These are phyloP conservation scores for Labrus mixtus DNA, from an alignment of 2,113 vertebrate genomes.

Conservation along the genomic window DNA sequence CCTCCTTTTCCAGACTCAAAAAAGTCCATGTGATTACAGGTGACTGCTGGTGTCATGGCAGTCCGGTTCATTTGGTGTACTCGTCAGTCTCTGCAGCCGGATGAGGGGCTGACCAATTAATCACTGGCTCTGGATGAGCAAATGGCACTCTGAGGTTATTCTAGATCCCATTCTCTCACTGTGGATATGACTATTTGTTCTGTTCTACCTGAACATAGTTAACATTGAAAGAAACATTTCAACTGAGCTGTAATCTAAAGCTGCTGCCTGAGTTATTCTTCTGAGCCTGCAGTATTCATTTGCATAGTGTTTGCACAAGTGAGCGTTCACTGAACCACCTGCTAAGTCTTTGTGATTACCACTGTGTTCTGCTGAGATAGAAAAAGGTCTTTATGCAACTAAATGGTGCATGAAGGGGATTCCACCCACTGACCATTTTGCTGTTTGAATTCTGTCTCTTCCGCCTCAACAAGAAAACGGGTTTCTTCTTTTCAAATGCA, in stretches of 20 bases:
- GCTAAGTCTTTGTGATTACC: constrained; percentile 70
- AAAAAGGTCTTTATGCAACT: constrained; percentile 63
- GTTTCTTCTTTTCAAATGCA: neutral
- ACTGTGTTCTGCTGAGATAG: constrained; percentile 63
- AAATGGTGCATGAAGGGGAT: constrained; percentile 75
- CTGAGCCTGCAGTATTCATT: constrained; percentile 49
- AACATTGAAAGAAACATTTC: neutral
- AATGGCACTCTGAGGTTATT: neutral
- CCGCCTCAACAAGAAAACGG: neutral
- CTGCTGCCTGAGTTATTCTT: constrained; percentile 39
- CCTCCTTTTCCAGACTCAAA: too few species aligned
- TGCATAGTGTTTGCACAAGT: constrained; percentile 55
- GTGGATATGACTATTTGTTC: neutral
- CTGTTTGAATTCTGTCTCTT: constrained; percentile 16
- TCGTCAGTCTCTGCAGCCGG: constrained; percentile 56
- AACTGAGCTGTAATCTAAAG: constrained; percentile 29
- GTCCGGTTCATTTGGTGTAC: constrained; percentile 59
- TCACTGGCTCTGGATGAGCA: constrained; percentile 39
- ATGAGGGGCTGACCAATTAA: constrained; percentile 39
- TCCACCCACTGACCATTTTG: constrained; percentile 59
- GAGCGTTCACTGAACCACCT: constrained; percentile 65
- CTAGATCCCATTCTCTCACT: neutral
- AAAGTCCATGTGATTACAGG: constrained; percentile 45
- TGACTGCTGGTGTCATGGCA: constrained; percentile 61
- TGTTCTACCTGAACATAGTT: neutral